phyloP scores from a whole-genome alignment of 2,797 vertebrate species.

The Poeciliopsis turneri region DNA sequence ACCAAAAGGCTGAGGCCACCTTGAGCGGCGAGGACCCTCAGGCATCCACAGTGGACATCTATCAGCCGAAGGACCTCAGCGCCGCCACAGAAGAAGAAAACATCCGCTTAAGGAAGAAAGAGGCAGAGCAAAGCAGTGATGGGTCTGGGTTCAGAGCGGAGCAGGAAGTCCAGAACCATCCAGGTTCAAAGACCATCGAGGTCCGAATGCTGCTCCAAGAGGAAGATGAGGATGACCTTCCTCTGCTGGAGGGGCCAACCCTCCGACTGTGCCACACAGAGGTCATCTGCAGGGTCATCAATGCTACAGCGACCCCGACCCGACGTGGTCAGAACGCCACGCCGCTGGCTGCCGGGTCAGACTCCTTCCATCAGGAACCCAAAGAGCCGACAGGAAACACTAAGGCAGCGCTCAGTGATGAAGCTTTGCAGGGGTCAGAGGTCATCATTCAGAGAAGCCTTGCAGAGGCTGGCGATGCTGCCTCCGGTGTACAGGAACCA shows the following conservation, averaged over 20 bases:
- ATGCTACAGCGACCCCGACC: neutral
- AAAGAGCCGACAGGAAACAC: neutral
- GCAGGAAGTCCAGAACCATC: neutral
- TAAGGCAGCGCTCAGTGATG: neutral
- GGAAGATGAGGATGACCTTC: neutral
- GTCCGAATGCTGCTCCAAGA: neutral
- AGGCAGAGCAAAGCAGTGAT: neutral
- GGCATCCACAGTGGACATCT: neutral
- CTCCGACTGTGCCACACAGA: neutral
- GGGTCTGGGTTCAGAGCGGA: neutral
- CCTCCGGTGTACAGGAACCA: neutral
- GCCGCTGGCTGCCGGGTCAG: neutral
- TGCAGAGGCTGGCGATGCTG: neutral
- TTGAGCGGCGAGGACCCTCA: constrained; percentile 16
- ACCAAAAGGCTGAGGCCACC: neutral
- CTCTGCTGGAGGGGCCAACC: neutral
- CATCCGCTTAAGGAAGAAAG: constrained; percentile 8
- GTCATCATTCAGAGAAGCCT: neutral
- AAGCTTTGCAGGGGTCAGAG: neutral
- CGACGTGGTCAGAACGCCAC: neutral
- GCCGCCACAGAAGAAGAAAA: neutral
- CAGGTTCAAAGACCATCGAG: no score
- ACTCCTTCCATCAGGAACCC: neutral
- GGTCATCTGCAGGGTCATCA: neutral
- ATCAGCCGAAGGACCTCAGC: neutral